These are phyloP conservation scores for Rallus limicola DNA, from an alignment of 2,113 vertebrate genomes.

Conservation along the genomic window DNA sequence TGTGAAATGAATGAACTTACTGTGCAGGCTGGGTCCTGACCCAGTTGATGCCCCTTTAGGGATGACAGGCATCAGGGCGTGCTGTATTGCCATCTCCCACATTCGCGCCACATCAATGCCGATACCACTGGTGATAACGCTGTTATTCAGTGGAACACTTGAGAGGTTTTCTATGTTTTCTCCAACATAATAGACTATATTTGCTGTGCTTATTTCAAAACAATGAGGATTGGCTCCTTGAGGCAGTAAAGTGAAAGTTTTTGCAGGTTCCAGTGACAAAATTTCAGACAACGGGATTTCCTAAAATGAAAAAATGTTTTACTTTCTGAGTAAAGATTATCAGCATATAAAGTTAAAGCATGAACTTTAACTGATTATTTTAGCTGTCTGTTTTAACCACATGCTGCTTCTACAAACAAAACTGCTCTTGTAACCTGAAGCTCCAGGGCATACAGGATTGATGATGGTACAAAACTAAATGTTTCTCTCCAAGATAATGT, in stretches of 20 bases:
- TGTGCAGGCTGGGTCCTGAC: constrained; percentile 82
- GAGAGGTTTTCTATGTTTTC: constrained; percentile 82
- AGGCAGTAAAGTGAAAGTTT: constrained; percentile 82
- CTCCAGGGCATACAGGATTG: not conserved
- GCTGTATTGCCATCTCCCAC: constrained; percentile 97
- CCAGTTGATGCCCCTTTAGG: constrained; percentile 85
- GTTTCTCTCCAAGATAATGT: not conserved
- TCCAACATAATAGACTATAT: constrained; percentile 91
- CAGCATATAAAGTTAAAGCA: not conserved
- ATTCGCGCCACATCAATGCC: constrained; percentile 90
- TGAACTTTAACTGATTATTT: not conserved
- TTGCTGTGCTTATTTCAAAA: constrained; percentile 92
- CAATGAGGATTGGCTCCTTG: constrained; percentile 89
- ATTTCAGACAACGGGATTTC: constrained; percentile 98
- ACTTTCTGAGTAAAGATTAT: not conserved
- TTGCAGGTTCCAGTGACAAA: constrained; percentile 90
- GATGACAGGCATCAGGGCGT: constrained; percentile 93
- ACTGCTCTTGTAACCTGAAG: not conserved
- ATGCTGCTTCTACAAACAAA: not conserved
- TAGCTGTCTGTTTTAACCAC: not conserved
- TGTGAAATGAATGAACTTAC: constrained; percentile 74
- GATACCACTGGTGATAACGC: constrained; percentile 82
- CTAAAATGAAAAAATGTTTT: constrained; percentile 68
- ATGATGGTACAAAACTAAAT: not conserved
- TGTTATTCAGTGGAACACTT: constrained; percentile 69